These are phyloP conservation scores for Ceuthmochares aereus DNA, from an alignment of 2,113 vertebrate genomes.

Conservation along the genomic window DNA sequence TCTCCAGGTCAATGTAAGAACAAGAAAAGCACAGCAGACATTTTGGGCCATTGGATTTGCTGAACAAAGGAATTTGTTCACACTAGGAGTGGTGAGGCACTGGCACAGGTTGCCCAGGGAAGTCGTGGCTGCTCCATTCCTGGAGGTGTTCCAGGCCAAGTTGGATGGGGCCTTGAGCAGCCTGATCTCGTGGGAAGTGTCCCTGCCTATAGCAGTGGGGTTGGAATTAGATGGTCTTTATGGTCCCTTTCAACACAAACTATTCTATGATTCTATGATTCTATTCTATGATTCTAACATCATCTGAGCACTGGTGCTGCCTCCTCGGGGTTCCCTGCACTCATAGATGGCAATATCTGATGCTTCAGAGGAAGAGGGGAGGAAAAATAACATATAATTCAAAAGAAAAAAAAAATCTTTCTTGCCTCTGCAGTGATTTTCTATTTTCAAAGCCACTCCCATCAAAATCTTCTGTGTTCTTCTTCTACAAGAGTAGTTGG, in stretches of 20 bases:
- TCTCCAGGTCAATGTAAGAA: neutral
- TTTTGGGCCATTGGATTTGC: neutral
- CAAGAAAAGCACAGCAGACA: neutral
- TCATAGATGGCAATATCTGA: neutral
- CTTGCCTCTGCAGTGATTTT: neutral
- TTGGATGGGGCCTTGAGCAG: too few species aligned
- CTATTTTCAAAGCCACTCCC: neutral
- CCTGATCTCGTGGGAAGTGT: too few species aligned
- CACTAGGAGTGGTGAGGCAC: too few species aligned
- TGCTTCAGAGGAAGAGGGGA: neutral
- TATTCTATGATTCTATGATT: too few species aligned
- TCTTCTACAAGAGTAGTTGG: neutral
- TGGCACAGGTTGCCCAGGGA: too few species aligned
- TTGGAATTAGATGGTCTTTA: too few species aligned
- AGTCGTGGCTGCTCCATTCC: too few species aligned
- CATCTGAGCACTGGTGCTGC: accelerated
- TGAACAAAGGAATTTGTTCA: neutral
- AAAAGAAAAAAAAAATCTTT: neutral
- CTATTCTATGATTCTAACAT: too few species aligned
- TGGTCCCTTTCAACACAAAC: too few species aligned
- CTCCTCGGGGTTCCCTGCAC: neutral
- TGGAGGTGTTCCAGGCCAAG: too few species aligned
- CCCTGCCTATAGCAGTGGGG: too few species aligned
- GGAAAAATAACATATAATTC: neutral
- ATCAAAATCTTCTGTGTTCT: neutral